These are phyloP conservation scores for Suillia variegata DNA, from an alignment of 2,888 invertebrate species.

Conservation along the genomic window DNA sequence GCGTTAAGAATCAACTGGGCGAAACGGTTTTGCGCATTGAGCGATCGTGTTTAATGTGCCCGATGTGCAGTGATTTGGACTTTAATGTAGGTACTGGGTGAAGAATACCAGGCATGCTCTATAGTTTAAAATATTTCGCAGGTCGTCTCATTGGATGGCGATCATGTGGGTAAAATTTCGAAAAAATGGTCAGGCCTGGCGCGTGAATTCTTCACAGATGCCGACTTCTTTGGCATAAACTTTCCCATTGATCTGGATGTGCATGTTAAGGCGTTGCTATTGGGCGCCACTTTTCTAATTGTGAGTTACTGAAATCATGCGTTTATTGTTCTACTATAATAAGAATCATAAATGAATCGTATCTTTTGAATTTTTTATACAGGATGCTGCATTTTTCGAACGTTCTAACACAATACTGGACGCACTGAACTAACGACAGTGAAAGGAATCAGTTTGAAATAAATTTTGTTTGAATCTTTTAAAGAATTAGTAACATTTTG, in stretches of 20 bases:
- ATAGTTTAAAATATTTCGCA: constrained; percentile 46
- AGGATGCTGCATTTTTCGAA: no score
- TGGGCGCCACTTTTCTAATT: constrained; percentile 81
- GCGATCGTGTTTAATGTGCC: constrained; percentile 80
- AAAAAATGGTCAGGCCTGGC: constrained; percentile 88
- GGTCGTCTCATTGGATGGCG: constrained; percentile 78
- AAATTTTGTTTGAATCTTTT: no score
- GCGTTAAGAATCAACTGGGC: constrained; percentile 75
- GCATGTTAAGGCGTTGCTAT: constrained; percentile 78
- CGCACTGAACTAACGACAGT: no score
- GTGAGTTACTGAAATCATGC: no score
- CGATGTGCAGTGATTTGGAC: constrained; percentile 81
- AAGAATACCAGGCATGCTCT: background rate
- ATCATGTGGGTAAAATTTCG: constrained; percentile 83
- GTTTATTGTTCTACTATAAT: no score
- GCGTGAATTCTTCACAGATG: constrained; percentile 82
- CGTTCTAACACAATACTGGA: no score
- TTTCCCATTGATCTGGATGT: constrained; percentile 91
- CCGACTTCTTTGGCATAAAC: constrained; percentile 87
- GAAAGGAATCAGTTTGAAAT: no score
- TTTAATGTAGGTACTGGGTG: constrained; percentile 70
- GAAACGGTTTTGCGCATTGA: constrained; percentile 78
- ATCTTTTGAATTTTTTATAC: no score
- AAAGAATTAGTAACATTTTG: no score
- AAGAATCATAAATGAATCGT: no score